Conservation (phyloP, 1,140 invertebrate genomes). For the Temnothorax longispinosus region DNA sequence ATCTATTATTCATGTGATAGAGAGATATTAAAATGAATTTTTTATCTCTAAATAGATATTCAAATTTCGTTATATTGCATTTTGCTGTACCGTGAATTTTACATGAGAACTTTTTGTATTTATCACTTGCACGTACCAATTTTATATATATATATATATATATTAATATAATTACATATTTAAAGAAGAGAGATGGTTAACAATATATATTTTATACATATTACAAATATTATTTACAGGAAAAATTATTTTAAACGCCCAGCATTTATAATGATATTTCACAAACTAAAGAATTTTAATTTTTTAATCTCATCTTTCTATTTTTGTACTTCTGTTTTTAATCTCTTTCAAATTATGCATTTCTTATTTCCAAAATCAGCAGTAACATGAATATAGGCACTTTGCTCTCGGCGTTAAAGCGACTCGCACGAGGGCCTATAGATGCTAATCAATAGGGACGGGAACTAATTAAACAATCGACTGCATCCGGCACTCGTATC, state of each 20-base stretch:
- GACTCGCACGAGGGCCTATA: neutral
- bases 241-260: neutral
- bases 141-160: neutral
- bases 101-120: neutral
- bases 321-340: neutral
- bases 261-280: neutral
- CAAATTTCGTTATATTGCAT: constrained; percentile 2
- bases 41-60: neutral
- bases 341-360: neutral
- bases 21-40: constrained; percentile 5
- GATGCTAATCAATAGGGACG: constrained; percentile 41
- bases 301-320: too few species aligned
- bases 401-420: neutral
- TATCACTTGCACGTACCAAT: neutral
- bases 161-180: too few species aligned
- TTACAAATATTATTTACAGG: neutral
- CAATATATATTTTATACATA: neutral
- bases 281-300: neutral
- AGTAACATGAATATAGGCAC: neutral
- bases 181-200: neutral
- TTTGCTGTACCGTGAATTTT: neutral
- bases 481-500: constrained; percentile 53
- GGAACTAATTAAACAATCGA: constrained; percentile 59
- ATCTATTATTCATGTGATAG: constrained; percentile 17
- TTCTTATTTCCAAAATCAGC: neutral